A percentile compares a stretch with the other conserved stretches of the same genome.
Evolutionary conservation across 2,797 vertebrate genomes (phyloP).

Genomic region (Nasua narica): DNA sequence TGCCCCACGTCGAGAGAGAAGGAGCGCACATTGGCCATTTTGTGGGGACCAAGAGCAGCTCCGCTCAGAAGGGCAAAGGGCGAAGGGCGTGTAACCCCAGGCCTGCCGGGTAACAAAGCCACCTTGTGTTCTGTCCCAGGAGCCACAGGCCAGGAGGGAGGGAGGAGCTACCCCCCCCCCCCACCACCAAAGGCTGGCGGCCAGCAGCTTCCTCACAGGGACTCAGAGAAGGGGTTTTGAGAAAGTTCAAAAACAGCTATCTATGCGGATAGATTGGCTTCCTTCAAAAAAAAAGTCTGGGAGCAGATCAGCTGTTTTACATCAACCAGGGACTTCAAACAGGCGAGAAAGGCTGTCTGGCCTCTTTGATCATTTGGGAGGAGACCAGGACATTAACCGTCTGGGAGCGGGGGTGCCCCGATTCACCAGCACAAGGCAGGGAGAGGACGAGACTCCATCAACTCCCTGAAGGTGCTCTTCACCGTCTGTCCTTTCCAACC

Average conservation of each 20-base stretch:
- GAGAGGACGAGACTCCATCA: neutral
- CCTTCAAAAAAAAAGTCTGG: conserved; percentile 5
- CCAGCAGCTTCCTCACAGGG: neutral
- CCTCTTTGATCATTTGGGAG: neutral
- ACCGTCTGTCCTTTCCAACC: neutral
- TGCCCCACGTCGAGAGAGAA: fast-evolving
- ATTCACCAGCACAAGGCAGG: neutral
- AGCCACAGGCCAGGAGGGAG: neutral
- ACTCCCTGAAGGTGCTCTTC: neutral
- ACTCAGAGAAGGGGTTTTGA: neutral
- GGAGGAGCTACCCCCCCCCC: neutral
- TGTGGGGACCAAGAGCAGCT: neutral
- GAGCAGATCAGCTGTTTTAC: neutral
- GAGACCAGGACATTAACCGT: neutral
- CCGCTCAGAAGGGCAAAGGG: neutral
- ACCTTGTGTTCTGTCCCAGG: neutral
- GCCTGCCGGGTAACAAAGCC: neutral
- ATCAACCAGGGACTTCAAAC: neutral
- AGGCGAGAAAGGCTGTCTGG: neutral
- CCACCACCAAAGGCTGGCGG: neutral
- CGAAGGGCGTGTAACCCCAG: neutral
- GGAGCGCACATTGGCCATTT: fast-evolving
- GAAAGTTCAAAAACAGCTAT: conserved; percentile 37
- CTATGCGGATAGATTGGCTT: neutral
- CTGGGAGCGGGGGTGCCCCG: neutral